Base-by-base conservation (phyloP, 2,113 vertebrate species). In the Embiotoca jacksoni region DNA sequence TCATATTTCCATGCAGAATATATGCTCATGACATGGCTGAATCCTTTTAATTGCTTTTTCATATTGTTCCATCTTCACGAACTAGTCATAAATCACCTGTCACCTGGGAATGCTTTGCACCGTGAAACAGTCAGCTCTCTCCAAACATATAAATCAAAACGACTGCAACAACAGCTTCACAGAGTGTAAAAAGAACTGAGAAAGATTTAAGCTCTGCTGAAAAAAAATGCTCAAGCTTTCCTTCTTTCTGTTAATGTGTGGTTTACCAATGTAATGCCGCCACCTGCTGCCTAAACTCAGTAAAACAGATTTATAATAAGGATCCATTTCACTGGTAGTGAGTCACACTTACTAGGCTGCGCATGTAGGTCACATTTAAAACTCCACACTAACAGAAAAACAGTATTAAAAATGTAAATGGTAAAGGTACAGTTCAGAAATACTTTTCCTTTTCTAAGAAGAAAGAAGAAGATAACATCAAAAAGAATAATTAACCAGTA, bases 231-330 rank as follows among this genome's bases (percentile, higher is more conserved):
- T 56, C 55, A 52, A 32, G 4, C 44, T n/a, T 41, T 53, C 35
- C 6, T 33, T n/a, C 1, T 23, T 31, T 61, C 41, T 6, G 7
- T 35, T 10, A 16, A 54, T 61, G 30, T 72, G 9, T 36, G 33
- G 8, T 80, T 81, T 14, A n/a, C 15, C 79, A 46, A 72, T 84
- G 62, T 65, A 36, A 31, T 92, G 84, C 92, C 91, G 89, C 92
- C 92, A 73, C 83, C 92, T 93, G 65, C 78, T 90, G 89, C 1
- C 72, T 31, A 74, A 32, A 54, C 39, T 36, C 1, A 36, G 62
- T 46, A 64, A 41, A 69, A 53, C 64, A 68, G 14, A 63, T 6
- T n/a, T 32, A 65, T 5, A 52, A 23, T 31, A 7, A 5, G 3
- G 4, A 23, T 44, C 8, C 35, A 30, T 30, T 16, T 3, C 61